These are phyloP conservation scores for Lophotis ruficrista DNA, from an alignment of 2,113 vertebrate genomes.

Conservation along the genomic window DNA sequence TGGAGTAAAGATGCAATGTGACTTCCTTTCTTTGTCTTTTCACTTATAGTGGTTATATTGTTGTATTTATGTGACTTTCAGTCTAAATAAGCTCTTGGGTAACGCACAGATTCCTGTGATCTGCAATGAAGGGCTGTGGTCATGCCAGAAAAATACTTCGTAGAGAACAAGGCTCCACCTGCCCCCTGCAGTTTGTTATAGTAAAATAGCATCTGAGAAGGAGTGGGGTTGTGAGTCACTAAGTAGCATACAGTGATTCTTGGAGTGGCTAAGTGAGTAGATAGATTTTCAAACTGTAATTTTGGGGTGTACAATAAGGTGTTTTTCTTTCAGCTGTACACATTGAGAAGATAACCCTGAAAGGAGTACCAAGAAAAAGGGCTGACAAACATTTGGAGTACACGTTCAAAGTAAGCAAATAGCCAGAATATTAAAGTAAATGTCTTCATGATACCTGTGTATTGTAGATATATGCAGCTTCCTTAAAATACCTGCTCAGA, in stretches of 20 bases:
- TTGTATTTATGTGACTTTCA: neutral
- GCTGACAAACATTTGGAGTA: conserved; percentile 89
- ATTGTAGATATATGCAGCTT: neutral
- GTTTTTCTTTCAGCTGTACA: conserved; percentile 87
- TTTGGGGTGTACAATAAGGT: neutral
- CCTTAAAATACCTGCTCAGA: neutral
- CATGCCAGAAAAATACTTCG: neutral
- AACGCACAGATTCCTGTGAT: neutral
- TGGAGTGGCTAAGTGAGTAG: neutral
- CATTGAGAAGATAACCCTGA: conserved; percentile 91
- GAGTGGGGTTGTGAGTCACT: neutral
- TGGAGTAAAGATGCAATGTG: neutral
- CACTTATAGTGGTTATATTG: neutral
- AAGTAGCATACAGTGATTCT: neutral
- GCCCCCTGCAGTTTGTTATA: neutral
- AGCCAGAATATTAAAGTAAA: neutral
- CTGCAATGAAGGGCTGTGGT: neutral
- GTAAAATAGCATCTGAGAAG: neutral
- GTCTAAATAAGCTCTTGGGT: neutral
- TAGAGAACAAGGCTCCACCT: neutral
- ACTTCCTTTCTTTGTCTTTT: neutral
- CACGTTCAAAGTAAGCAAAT: conserved; percentile 88
- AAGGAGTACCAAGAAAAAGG: conserved; percentile 85
- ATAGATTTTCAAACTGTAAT: neutral
- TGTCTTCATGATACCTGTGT: neutral